These are phyloP conservation scores for Melinopterus prodromus DNA, from an alignment of 2,888 invertebrate species.

Conservation along the genomic window DNA sequence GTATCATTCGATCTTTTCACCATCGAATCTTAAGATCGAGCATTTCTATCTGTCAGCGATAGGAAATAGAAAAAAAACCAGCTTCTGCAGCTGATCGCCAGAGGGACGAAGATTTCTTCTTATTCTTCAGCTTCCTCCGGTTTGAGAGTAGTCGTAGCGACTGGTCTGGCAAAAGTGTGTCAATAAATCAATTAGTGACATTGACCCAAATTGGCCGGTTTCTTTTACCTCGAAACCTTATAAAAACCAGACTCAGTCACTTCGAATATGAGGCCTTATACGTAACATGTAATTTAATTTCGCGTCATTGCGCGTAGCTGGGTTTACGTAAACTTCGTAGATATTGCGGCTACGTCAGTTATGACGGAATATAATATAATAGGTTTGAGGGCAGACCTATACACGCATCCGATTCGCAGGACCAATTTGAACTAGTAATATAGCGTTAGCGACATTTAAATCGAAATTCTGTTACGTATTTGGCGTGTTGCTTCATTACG, in stretches of 20 bases:
- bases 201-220: not conserved
- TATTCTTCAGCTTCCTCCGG: not conserved
- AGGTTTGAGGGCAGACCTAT: not conserved
- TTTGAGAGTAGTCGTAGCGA: not conserved
- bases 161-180: not conserved
- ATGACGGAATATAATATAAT: not conserved
- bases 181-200: constrained; percentile 4
- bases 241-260: not conserved
- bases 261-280: not conserved
- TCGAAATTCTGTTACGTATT: no score
- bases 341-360: not conserved
- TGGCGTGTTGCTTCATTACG: no score
- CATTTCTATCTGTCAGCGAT: not conserved
- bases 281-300: not conserved
- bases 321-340: not conserved
- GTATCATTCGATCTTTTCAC: no score
- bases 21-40: not conserved
- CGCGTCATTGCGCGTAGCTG: not conserved
- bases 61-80: not conserved
- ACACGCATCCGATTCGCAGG: no score
- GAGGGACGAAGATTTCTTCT: not conserved
- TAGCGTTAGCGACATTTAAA: no score
- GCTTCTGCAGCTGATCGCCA: not conserved
- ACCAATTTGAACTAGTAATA: no score
- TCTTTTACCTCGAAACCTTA: constrained; percentile 4